Percentiles rank a stretch among this genome's conserved stretches.
Conservation (phyloP, 1,140 invertebrate species). For the Aphidius ervi region DNA sequence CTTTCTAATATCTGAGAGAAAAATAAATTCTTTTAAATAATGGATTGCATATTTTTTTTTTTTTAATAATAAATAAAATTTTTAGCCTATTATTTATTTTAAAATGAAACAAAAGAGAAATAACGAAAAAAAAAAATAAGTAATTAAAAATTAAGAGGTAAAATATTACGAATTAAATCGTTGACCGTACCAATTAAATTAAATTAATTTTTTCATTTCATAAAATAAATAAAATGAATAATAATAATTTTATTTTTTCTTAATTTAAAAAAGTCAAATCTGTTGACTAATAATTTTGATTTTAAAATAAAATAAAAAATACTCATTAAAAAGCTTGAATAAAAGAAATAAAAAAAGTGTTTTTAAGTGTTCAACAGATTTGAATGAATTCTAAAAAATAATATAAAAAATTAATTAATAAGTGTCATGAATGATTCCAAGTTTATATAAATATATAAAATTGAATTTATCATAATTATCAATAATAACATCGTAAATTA, state of each 20-base stretch:
- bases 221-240: background rate
- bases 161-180: slow-evolving; percentile 5
- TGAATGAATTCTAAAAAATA: background rate
- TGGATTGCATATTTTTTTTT: slow-evolving; percentile 3
- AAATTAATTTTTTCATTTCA: background rate
- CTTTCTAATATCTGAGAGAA: background rate
- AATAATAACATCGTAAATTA: no score
- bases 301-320: background rate
- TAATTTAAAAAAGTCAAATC: background rate
- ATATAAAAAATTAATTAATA: no score
- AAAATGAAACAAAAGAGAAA: slow-evolving; percentile 1
- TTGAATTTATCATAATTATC: no score
- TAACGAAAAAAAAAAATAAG: background rate
- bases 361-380: background rate
- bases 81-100: slow-evolving; percentile 12
- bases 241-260: background rate
- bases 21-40: no score
- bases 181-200: slow-evolving; percentile 11
- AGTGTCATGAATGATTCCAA: no score
- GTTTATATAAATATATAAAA: no score
- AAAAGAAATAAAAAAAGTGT: no score
- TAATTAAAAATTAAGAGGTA: background rate
- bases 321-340: background rate
- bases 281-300: background rate
- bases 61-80: slow-evolving; percentile 4